Percentiles rank a stretch among this genome's conserved stretches.
These are phyloP conservation scores for Chromis chromis DNA, from an alignment of 2,797 vertebrate genomes.

Conservation along the genomic window DNA sequence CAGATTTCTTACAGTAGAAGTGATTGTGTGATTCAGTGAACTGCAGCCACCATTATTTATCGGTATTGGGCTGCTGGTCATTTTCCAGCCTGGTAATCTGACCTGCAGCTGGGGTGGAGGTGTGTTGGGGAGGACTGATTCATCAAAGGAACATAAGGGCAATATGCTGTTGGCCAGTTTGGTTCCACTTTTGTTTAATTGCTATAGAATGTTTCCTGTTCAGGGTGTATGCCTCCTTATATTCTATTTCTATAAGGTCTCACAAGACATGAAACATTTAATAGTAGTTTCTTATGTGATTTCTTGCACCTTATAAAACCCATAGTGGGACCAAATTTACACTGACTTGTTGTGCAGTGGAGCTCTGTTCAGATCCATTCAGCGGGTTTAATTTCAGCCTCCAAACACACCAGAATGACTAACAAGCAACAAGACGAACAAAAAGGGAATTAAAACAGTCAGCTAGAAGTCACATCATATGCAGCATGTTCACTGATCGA, in stretches of 20 bases:
- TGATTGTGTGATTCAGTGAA: constrained; percentile 3
- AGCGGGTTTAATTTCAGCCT: too few species aligned
- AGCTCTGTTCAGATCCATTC: neutral
- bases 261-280: neutral
- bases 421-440: too few species aligned
- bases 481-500: too few species aligned
- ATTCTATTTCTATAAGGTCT: neutral
- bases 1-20: neutral
- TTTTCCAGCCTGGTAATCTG: constrained; percentile 49
- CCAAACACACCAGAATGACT: too few species aligned
- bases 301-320: too few species aligned
- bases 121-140: neutral
- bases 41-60: constrained; percentile 11
- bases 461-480: too few species aligned
- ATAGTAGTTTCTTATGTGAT: too few species aligned
- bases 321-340: too few species aligned
- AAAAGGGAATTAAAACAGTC: too few species aligned
- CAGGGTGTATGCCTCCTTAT: neutral
- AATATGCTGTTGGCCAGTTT: constrained; percentile 23
- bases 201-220: neutral
- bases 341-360: neutral
- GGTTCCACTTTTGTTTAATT: neutral
- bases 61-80: constrained; percentile 12
- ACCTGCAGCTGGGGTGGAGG: constrained; percentile 20
- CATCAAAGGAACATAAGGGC: constrained; percentile 31